Base-by-base conservation (phyloP, 2,797 vertebrate genomes). In the Hippopotamyrus pictus region DNA sequence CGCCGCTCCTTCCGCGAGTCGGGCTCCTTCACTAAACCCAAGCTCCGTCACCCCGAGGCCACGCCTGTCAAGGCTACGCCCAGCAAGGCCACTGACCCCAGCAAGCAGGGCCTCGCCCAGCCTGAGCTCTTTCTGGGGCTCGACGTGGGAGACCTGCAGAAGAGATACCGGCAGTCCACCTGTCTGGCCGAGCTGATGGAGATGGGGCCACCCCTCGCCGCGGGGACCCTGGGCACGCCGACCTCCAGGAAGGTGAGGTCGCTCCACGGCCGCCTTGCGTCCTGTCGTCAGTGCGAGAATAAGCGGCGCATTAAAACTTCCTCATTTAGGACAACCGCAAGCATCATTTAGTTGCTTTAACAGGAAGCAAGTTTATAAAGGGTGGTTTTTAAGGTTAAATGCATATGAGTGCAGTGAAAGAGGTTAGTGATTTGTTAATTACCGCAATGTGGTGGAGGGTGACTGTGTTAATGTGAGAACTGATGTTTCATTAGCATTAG, bases 21-120 rank as follows among this genome's bases (percentile, higher is more conserved):
- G 0, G 97, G 92, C 93, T 96, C 97, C 88, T 97, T 97, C 92
- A 99, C 98, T 89, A 99, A 98, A 93, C 98, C 98, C 54, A 97
- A 99, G 90, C 96, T 99, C 90, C 97, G 97, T 59, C 96, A 97
- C 87, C 92, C 93, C 1, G 96, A 96, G 89, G 91, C 92, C 0
- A 93, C 95, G 0, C 94, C 96, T 0, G 93, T 94, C 73, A 97
- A 97, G 0, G 25, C 90, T 82, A 90, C 92, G 9, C 89, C 69
- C 0, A 33, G 88, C 11, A 93, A 91, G 86, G 17, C 11, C 0
- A 25, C 14, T 8, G 91, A 93, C 90, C 89, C 91, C n/a, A 9
- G 82, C 84, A 94, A 94, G 90, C 94, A 91, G 54, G 90, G 95
- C 2, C 89, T 94, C 0, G 95, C 96, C 62, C 95, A 96, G 88